Conservation (phyloP, 2,888 invertebrate genomes). For the Teleogryllus oceanicus region DNA sequence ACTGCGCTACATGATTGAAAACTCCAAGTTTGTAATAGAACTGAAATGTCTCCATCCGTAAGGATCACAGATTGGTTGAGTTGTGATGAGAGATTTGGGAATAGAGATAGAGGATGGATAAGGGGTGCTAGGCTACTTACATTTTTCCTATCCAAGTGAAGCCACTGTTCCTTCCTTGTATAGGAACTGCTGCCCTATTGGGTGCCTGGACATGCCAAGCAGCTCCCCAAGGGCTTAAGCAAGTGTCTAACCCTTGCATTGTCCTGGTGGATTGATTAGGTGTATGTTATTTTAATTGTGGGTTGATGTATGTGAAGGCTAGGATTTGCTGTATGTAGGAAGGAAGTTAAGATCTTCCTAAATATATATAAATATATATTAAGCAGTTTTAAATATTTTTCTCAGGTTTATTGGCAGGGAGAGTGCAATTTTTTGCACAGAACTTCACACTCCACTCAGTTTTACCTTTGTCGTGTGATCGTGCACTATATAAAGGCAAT, state of each 20-base stretch:
- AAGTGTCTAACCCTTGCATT: too few relatives aligned
- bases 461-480: neutral
- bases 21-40: slow-evolving; percentile 19
- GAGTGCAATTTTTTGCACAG: neutral
- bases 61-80: slow-evolving; percentile 23
- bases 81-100: slow-evolving; percentile 27
- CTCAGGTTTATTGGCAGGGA: neutral
- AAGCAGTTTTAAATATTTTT: neutral
- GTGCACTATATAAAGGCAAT: neutral
- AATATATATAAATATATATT: neutral
- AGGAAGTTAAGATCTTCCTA: neutral
- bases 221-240: neutral
- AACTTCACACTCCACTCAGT: neutral
- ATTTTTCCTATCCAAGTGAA: slow-evolving; percentile 10
- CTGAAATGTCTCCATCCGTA: neutral
- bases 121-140: slow-evolving; percentile 3
- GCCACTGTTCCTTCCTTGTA: neutral
- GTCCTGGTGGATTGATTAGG: too few relatives aligned
- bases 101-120: slow-evolving; percentile 18
- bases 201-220: neutral
- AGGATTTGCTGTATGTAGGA: neutral
- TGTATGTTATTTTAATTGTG: too few relatives aligned
- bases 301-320: too few relatives aligned
- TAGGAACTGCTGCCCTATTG: neutral
- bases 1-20: neutral